Evolutionary conservation across 2,113 vertebrate genomes (phyloP).

Genomic region (Heliornis fulica): DNA sequence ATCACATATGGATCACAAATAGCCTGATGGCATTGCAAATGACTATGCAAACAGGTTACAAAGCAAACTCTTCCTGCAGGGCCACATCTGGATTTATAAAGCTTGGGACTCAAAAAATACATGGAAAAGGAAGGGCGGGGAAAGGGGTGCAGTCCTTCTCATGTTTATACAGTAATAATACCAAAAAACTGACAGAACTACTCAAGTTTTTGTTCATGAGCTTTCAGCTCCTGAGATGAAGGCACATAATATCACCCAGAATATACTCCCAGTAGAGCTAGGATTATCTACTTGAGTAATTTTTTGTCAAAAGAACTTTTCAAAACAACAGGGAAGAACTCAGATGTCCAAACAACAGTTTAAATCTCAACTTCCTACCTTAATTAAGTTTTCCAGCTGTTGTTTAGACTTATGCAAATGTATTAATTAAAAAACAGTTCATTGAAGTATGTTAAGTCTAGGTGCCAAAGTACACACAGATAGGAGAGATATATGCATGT

Average conservation of each 20-base stretch:
- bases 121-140: neutral
- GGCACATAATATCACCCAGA: neutral
- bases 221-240: neutral
- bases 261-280: neutral
- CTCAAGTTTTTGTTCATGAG: neutral
- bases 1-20: fast-evolving
- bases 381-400: neutral
- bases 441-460: neutral
- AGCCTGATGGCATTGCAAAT: neutral
- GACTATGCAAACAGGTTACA: neutral
- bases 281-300: neutral
- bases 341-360: neutral
- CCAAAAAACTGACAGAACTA: neutral
- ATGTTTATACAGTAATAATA: neutral
- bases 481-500: neutral
- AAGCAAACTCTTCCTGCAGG: neutral
- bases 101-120: neutral
- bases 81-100: slow-evolving; percentile 15
- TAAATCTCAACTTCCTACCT: neutral
- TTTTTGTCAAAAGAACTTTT: neutral
- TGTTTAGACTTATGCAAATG: neutral
- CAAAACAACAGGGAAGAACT: neutral
- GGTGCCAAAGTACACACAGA: neutral
- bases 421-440: neutral
- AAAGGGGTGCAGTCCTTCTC: neutral